Conservation (phyloP, 2,797 vertebrate species). For the Loris lydekkerianus region DNA sequence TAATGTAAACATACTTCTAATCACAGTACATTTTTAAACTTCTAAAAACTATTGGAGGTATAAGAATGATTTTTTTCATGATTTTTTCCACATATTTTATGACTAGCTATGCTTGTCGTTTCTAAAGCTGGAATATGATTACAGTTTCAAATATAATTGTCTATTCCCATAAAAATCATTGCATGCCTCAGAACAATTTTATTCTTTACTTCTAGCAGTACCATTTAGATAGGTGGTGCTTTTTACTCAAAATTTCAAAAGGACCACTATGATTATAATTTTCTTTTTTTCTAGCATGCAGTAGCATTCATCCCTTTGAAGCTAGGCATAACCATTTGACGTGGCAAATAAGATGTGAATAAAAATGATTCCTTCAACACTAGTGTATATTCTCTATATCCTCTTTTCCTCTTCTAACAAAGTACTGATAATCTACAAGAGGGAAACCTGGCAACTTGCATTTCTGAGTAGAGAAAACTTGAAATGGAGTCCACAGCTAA, state of each 20-base stretch:
- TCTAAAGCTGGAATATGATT: slow-evolving; percentile 29
- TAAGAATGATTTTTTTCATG: background rate
- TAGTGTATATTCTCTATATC: background rate
- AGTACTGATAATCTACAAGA: background rate
- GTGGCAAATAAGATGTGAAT: background rate
- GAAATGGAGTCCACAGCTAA: background rate
- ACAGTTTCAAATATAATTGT: background rate
- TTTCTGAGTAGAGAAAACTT: background rate
- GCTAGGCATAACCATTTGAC: background rate
- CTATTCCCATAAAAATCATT: background rate
- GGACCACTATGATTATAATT: background rate
- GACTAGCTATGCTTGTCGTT: background rate
- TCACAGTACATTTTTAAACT: slow-evolving; percentile 26
- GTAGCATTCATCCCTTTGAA: background rate
- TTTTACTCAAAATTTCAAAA: slow-evolving; percentile 55
- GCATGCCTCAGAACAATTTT: background rate
- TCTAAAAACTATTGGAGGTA: background rate
- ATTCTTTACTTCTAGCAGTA: background rate
- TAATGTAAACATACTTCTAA: slow-evolving; percentile 45
- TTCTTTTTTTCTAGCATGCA: background rate
- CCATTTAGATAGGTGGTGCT: background rate
- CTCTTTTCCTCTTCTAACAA: background rate
- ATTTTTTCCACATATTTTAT: slow-evolving; percentile 30
- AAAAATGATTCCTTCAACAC: background rate
- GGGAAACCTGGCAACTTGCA: background rate